Percentiles rank a stretch among this genome's conserved stretches.
Evolutionary conservation across 92 coral and sea anemone genomes (phyloP).

Genomic region (Palythoa caribaeorum): DNA sequence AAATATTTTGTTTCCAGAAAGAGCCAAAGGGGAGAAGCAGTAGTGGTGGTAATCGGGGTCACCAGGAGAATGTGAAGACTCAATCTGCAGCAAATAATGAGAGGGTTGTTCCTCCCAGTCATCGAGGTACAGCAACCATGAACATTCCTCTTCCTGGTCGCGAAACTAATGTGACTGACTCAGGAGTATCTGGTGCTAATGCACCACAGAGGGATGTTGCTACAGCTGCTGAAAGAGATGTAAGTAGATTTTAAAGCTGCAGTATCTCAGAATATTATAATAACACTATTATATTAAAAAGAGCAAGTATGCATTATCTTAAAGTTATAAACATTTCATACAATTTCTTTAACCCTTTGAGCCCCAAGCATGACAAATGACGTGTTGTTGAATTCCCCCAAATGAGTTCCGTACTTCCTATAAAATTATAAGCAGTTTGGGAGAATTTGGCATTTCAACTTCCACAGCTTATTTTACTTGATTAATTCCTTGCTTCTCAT

Average conservation of each 20-base stretch:
- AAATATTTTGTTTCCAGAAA: background rate
- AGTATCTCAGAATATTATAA: no score
- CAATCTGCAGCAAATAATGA: conserved; percentile 88
- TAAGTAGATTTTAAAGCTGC: conserved; percentile 24
- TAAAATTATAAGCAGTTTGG: no score
- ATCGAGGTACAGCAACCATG: conserved; percentile 63
- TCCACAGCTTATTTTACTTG: no score
- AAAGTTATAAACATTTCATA: no score
- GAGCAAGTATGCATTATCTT: no score
- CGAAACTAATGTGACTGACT: conserved; percentile 83
- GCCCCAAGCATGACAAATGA: no score
- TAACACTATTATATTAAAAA: no score
- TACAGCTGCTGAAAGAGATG: conserved; percentile 51
- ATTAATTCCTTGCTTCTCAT: no score
- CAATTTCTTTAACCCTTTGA: no score
- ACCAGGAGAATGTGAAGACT: conserved; percentile 22
- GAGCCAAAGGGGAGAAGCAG: background rate
- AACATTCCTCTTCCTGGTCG: conserved; percentile 63
- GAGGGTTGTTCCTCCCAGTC: conserved; percentile 62
- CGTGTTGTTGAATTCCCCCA: no score
- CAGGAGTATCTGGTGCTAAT: conserved; percentile 57
- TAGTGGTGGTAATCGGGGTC: background rate
- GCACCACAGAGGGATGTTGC: conserved; percentile 34
- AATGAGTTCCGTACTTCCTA: no score
- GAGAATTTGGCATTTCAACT: no score